These are phyloP conservation scores for Antedon mediterranea DNA, from an alignment of 53 echinoderm and acorn worm species.

Conservation along the genomic window DNA sequence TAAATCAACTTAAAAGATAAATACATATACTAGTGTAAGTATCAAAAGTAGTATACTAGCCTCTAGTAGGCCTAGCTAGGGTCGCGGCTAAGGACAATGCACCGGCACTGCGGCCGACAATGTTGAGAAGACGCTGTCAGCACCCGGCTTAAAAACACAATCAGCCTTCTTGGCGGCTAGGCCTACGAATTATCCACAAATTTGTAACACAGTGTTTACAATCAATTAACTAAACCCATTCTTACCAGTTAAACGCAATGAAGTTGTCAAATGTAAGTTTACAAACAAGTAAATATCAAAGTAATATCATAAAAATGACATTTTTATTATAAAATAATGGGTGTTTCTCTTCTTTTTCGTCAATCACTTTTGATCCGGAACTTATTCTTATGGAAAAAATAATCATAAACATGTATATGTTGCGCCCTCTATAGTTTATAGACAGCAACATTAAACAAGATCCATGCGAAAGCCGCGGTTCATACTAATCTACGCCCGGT, in stretches of 20 bases:
- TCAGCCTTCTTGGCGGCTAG: no score
- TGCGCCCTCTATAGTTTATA: not conserved
- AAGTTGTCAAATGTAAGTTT: not conserved
- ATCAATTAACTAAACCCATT: not conserved
- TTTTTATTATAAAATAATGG: not conserved
- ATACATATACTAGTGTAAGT: no score
- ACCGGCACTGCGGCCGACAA: not conserved
- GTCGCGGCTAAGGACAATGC: not conserved
- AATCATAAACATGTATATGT: not conserved
- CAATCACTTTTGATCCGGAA: not conserved
- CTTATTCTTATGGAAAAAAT: not conserved
- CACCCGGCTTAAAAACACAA: constrained; percentile 1
- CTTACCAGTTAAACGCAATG: not conserved
- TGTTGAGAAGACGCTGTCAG: not conserved
- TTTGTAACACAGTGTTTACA: not conserved
- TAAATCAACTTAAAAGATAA: no score
- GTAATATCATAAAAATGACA: not conserved
- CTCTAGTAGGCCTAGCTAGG: no score
- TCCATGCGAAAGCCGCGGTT: no score
- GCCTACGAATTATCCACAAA: not conserved
- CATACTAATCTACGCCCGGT: no score
- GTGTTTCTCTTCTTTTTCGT: not conserved
- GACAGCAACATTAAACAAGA: no score
- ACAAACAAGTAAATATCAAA: not conserved
- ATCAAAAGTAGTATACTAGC: no score